phyloP scores from a whole-genome alignment of 1,140 invertebrate genomes.

The Drosophila suzukii region DNA sequence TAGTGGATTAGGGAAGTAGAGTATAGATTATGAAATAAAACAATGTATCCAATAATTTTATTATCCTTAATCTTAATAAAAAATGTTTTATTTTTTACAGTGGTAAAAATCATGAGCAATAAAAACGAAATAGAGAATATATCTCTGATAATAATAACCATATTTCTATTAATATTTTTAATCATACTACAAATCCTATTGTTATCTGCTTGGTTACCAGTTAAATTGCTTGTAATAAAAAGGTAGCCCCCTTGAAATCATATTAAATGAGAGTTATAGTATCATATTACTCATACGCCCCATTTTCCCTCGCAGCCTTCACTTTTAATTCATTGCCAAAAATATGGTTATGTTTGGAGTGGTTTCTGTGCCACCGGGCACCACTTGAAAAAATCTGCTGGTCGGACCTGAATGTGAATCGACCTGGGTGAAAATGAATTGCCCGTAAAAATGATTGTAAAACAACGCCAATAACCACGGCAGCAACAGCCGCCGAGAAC shows the following conservation, averaged over 20 bases:
- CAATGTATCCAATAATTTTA: background rate
- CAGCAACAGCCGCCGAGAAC: constrained; percentile 52
- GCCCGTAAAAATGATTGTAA: constrained; percentile 77
- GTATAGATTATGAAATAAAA: background rate
- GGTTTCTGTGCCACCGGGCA: constrained; percentile 76
- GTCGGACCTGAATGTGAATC: constrained; percentile 38
- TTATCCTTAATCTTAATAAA: no score
- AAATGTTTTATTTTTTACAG: no score
- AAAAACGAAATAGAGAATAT: background rate
- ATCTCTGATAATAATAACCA: background rate
- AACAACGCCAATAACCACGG: constrained; percentile 65
- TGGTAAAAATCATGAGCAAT: background rate
- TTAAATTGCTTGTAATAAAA: background rate
- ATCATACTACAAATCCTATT: background rate
- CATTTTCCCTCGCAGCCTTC: constrained; percentile 26
- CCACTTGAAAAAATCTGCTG: constrained; percentile 46
- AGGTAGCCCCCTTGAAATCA: background rate
- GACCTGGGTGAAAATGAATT: constrained; percentile 67
- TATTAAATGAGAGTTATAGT: background rate
- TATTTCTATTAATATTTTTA: background rate
- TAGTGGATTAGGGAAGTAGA: background rate
- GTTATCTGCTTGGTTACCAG: background rate
- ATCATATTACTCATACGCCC: constrained; percentile 39
- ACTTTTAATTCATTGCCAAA: constrained; percentile 39
- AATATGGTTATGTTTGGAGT: constrained; percentile 17